Evolutionary conservation across 2,888 invertebrate genomes (phyloP).

Genomic region (Omphaloscelis lunosa): DNA sequence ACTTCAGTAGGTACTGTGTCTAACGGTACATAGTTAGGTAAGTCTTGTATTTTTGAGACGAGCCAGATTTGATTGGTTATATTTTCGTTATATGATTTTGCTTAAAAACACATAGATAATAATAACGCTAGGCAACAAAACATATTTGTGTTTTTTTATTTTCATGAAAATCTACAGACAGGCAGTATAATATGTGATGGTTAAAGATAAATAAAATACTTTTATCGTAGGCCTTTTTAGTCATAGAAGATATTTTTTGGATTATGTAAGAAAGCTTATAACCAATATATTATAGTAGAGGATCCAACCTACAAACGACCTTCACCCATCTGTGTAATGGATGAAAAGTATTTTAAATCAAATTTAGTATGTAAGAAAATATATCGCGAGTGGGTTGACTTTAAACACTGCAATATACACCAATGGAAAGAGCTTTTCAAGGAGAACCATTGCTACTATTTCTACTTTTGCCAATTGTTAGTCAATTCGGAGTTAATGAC

Average conservation of each 20-base stretch:
- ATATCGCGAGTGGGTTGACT: no score
- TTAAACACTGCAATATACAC: no score
- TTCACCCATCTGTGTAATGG: no score
- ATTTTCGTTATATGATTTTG: conserved; percentile 5
- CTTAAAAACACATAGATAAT: conserved; percentile 15
- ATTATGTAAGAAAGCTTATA: neutral
- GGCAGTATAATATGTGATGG: neutral
- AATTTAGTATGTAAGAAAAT: no score
- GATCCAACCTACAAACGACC: no score
- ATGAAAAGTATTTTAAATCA: no score
- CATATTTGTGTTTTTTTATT: conserved; percentile 3
- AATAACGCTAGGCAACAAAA: neutral
- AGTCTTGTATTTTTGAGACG: conserved; percentile 1
- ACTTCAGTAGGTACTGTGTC: neutral
- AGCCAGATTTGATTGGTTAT: neutral
- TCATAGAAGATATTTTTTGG: neutral
- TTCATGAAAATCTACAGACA: neutral
- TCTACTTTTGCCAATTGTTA: no score
- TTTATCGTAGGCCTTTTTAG: neutral
- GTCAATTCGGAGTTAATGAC: no score
- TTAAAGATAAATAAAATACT: conserved; percentile 4
- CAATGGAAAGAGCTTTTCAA: no score
- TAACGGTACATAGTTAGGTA: neutral
- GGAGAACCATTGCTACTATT: no score
- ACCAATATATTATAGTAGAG: no score